Percentiles rank a stretch among this genome's conserved stretches.
Evolutionary conservation across 2,797 vertebrate species (phyloP).

Genomic region (Takifugu ocellatus): DNA sequence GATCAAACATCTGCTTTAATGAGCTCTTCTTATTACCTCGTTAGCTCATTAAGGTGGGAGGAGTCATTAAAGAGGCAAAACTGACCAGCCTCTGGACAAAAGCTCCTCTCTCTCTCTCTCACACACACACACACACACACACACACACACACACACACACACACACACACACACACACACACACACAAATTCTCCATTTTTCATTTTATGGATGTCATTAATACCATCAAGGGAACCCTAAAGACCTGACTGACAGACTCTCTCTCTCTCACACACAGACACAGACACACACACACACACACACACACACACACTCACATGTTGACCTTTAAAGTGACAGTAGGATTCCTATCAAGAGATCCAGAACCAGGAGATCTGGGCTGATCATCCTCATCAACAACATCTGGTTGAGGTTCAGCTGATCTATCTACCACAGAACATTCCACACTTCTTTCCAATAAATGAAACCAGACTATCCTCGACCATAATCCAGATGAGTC

Average conservation of each 20-base stretch:
- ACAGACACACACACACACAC: slow-evolving; percentile 18
- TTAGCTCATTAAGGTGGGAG: slow-evolving; percentile 57
- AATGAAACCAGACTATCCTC: too few relatives aligned
- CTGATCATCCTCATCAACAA: not conserved
- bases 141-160: slow-evolving; percentile 42
- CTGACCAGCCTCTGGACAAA: slow-evolving; percentile 59
- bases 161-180: slow-evolving; percentile 18
- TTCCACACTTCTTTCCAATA: too few relatives aligned
- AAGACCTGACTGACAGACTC: slow-evolving; percentile 5
- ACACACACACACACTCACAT: slow-evolving; percentile 14
- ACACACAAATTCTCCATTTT: slow-evolving; percentile 50
- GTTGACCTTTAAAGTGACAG: slow-evolving; percentile 48
- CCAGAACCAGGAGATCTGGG: too few relatives aligned
- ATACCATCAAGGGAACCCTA: slow-evolving; percentile 29
- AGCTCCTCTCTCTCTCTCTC: slow-evolving; percentile 14
- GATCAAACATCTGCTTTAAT: slow-evolving; percentile 33
- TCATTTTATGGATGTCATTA: slow-evolving; percentile 54
- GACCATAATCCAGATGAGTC: too few relatives aligned
- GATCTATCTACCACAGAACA: too few relatives aligned
- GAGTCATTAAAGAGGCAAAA: slow-evolving; percentile 59
- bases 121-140: slow-evolving; percentile 17
- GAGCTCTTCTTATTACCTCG: slow-evolving; percentile 52
- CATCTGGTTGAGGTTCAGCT: not conserved
- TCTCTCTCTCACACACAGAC: not conserved
- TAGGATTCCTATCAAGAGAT: not conserved